These are phyloP conservation scores for Crossocerus cetratus DNA, from an alignment of 2,888 invertebrate species.

Conservation along the genomic window DNA sequence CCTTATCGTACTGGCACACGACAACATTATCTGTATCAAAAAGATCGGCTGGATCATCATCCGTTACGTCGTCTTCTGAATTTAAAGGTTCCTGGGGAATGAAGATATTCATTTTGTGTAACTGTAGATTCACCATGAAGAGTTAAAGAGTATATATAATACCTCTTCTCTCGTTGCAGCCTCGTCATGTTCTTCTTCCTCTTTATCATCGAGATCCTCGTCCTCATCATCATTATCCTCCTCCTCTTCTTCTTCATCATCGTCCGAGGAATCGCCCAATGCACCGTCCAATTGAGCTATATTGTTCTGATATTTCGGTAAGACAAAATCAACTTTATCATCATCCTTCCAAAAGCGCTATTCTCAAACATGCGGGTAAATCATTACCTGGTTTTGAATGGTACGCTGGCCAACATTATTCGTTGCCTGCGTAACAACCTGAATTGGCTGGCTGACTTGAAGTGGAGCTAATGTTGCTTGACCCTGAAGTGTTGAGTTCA, in stretches of 20 bases:
- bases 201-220: slow-evolving; percentile 77
- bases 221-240: slow-evolving; percentile 78
- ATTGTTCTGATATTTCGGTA: slow-evolving; percentile 59
- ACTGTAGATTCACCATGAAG: too few relatives aligned
- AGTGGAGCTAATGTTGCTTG: slow-evolving; percentile 76
- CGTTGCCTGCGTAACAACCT: slow-evolving; percentile 65
- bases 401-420: slow-evolving; percentile 66
- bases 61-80: slow-evolving; percentile 98
- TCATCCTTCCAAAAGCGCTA: neutral
- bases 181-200: slow-evolving; percentile 77
- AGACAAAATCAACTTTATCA: neutral
- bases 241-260: slow-evolving; percentile 88
- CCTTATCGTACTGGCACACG: slow-evolving; percentile 99
- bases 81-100: slow-evolving; percentile 90
- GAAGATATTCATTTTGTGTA: neutral
- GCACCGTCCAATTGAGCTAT: slow-evolving; percentile 82
- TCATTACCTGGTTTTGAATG: slow-evolving; percentile 65
- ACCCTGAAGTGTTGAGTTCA: slow-evolving; percentile 86
- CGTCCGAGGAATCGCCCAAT: slow-evolving; percentile 83
- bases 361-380: neutral
- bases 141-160: slow-evolving; percentile 7
- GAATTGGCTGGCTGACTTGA: slow-evolving; percentile 69
- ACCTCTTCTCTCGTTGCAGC: slow-evolving; percentile 74
- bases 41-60: slow-evolving; percentile 95
- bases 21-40: slow-evolving; percentile 99